Conservation (phyloP, 2,888 invertebrate species). For the Eurois occulta region DNA sequence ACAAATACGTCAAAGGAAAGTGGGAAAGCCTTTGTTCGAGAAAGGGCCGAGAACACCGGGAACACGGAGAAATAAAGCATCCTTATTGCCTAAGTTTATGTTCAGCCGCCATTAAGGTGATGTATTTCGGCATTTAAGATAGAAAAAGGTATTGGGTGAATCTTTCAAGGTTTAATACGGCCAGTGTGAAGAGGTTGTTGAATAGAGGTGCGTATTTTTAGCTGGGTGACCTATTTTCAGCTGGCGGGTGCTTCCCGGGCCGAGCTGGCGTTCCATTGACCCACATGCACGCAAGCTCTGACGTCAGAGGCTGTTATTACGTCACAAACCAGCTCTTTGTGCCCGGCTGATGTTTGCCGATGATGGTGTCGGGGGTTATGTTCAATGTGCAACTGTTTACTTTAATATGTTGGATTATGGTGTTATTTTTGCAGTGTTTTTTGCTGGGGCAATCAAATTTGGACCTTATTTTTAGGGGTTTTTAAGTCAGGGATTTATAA, state of each 20-base stretch:
- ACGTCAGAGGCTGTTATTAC: conserved; percentile 84
- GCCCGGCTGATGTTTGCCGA: conserved; percentile 67
- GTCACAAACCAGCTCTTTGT: conserved; percentile 82
- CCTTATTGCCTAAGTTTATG: conserved; percentile 72
- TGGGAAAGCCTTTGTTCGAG: conserved; percentile 66
- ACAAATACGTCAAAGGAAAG: conserved; percentile 59
- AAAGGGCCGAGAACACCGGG: conserved; percentile 47
- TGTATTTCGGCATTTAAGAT: conserved; percentile 66
- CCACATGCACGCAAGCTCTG: conserved; percentile 87
- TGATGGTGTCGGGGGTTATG: conserved; percentile 60
- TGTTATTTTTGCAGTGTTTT: not conserved
- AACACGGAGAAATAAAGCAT: conserved; percentile 72
- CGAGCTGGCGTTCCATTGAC: conserved; percentile 85
- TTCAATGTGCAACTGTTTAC: conserved; percentile 39
- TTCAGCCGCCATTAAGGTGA: conserved; percentile 66
- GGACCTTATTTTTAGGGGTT: not conserved
- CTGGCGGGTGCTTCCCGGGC: conserved; percentile 83
- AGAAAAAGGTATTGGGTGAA: conserved; percentile 59
- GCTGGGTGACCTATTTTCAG: conserved; percentile 84
- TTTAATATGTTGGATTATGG: conserved; percentile 24
- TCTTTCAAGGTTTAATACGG: conserved; percentile 57
- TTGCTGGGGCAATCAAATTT: not conserved
- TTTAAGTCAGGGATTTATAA: not conserved
- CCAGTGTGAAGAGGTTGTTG: conserved; percentile 64
- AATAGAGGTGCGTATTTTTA: conserved; percentile 81